These are phyloP conservation scores for Phymorhynchus buccinoides DNA, from an alignment of 1,140 invertebrate genomes.

Conservation along the genomic window DNA sequence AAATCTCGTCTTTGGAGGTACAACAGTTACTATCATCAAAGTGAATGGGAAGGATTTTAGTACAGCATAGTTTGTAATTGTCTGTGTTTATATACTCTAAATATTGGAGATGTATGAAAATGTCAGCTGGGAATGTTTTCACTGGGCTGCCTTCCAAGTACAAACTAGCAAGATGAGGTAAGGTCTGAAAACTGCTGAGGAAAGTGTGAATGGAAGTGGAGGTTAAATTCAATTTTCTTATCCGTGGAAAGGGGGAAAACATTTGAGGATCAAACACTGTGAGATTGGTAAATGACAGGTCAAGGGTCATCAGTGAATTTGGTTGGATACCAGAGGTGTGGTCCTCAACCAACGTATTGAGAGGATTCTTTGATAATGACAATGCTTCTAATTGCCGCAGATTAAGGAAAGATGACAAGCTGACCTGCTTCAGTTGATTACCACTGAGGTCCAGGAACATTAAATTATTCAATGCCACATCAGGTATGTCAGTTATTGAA, in stretches of 20 bases:
- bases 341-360: conserved; percentile 5
- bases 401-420: conserved; percentile 9
- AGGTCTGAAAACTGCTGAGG: conserved; percentile 30
- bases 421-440: conserved; percentile 22
- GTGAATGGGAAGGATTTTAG: neutral
- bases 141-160: conserved; percentile 39
- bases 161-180: neutral
- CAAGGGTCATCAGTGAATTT: conserved; percentile 15
- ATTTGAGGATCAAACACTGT: neutral
- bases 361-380: conserved; percentile 1
- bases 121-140: conserved; percentile 17
- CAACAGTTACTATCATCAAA: conserved; percentile 40
- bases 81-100: conserved; percentile 38
- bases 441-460: conserved; percentile 25
- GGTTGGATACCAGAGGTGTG: conserved; percentile 5
- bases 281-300: conserved; percentile 22
- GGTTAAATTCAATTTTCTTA: neutral
- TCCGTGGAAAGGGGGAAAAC: conserved; percentile 11
- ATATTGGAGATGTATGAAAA: conserved; percentile 41
- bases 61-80: conserved; percentile 50
- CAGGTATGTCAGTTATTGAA: neutral
- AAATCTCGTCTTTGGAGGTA: conserved; percentile 44
- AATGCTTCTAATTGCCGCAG: neutral
- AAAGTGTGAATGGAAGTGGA: neutral
- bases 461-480: neutral